These are phyloP conservation scores for Lepus townsendii DNA, from an alignment of 2,797 vertebrate species.

Conservation along the genomic window DNA sequence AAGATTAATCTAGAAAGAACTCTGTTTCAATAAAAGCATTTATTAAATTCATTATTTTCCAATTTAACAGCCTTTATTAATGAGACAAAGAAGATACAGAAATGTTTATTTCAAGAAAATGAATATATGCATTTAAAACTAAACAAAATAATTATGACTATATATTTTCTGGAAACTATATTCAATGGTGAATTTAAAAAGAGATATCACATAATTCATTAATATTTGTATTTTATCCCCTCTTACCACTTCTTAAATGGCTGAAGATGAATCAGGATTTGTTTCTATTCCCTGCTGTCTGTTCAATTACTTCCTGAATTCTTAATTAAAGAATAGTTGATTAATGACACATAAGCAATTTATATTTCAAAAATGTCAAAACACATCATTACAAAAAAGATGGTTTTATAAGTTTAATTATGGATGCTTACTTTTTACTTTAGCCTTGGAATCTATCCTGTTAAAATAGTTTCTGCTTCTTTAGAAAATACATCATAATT, in stretches of 20 bases:
- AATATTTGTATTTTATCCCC: slow-evolving; percentile 31
- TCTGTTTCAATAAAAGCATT: neutral
- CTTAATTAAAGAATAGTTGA: slow-evolving; percentile 68
- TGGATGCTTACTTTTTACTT: neutral
- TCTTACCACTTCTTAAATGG: neutral
- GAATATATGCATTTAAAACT: neutral
- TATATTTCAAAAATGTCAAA: slow-evolving; percentile 72
- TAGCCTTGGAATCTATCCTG: slow-evolving; percentile 27
- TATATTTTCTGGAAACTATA: neutral
- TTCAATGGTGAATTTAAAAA: slow-evolving; percentile 4
- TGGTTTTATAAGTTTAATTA: slow-evolving; percentile 47
- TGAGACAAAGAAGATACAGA: neutral
- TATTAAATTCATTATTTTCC: neutral
- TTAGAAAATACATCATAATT: neutral
- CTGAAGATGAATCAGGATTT: neutral
- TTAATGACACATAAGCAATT: slow-evolving; percentile 62
- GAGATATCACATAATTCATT: slow-evolving; percentile 1
- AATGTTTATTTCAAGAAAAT: slow-evolving; percentile 8
- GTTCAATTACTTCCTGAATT: slow-evolving; percentile 7
- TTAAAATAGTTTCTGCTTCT: neutral
- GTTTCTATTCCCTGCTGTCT: slow-evolving; percentile 17
- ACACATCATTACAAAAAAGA: neutral
- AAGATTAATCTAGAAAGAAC: neutral
- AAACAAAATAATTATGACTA: neutral
- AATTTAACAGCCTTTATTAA: neutral